Percentiles rank a stretch among this genome's conserved stretches.
Conservation (phyloP, 2,888 invertebrate genomes). For the Parnassius mnemosyne region DNA sequence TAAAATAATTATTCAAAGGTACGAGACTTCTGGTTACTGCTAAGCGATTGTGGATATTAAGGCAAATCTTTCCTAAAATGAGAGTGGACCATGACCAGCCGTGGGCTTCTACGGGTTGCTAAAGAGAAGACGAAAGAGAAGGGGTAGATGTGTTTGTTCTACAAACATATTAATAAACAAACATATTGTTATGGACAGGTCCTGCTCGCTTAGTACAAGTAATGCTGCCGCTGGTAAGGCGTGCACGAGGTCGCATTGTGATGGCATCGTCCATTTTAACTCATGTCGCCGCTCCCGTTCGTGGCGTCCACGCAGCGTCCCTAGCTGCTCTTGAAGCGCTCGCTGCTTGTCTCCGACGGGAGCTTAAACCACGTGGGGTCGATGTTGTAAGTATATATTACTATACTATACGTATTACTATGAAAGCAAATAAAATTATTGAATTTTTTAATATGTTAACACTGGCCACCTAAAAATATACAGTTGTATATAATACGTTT, state of each 20-base stretch:
- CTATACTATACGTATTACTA: no score
- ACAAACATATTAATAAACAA: neutral
- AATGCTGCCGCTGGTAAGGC: conserved; percentile 89
- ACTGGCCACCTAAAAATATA: no score
- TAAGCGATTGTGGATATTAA: no score
- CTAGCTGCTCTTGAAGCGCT: conserved; percentile 90
- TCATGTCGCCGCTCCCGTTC: conserved; percentile 88
- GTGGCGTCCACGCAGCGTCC: conserved; percentile 90
- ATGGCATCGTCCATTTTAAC: conserved; percentile 90
- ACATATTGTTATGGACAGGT: conserved; percentile 56
- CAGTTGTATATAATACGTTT: no score
- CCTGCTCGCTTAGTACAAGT: conserved; percentile 86
- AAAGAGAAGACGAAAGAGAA: neutral
- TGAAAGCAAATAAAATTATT: no score
- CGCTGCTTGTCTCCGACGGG: conserved; percentile 88
- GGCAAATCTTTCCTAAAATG: no score
- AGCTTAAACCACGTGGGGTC: conserved; percentile 89
- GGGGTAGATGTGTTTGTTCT: neutral
- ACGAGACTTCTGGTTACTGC: no score
- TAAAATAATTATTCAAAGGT: no score
- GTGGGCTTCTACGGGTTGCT: no score
- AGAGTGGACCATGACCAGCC: no score
- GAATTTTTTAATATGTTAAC: no score
- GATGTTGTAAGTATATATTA: conserved; percentile 80
- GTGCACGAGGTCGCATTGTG: conserved; percentile 89